These are phyloP conservation scores for Seira ritae DNA, from an alignment of 2,888 invertebrate genomes.

Conservation along the genomic window DNA sequence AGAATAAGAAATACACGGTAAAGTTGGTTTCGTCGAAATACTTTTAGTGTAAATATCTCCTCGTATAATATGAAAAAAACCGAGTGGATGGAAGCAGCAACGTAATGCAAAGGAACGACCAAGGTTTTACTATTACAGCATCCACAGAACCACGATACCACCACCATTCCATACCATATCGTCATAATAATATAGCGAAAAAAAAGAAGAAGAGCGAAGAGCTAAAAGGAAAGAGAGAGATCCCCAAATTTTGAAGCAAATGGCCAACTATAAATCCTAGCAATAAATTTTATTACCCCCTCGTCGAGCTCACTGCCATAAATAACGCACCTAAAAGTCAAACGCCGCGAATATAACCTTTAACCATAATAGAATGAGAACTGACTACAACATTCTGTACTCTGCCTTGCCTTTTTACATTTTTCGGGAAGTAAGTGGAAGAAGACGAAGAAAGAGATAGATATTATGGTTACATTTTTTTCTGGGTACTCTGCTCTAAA, in stretches of 20 bases:
- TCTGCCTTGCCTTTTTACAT: slow-evolving; percentile 36
- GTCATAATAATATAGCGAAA: slow-evolving; percentile 12
- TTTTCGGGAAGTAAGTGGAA: slow-evolving; percentile 24
- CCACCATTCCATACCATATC: no score
- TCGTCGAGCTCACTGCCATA: slow-evolving; percentile 73
- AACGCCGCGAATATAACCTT: slow-evolving; percentile 73
- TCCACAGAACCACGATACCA: no score
- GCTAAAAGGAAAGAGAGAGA: slow-evolving; percentile 46
- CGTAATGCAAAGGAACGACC: no score
- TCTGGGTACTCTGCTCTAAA: slow-evolving; percentile 39
- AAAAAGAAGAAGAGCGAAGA: slow-evolving; percentile 4
- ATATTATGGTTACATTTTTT: slow-evolving; percentile 28
- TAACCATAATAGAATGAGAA: slow-evolving; percentile 63
- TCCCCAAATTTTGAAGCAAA: slow-evolving; percentile 73
- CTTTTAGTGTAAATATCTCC: no score
- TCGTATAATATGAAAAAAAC: no score
- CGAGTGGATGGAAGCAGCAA: no score
- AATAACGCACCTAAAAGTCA: slow-evolving; percentile 74
- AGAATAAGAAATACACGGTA: no score
- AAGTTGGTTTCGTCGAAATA: no score
- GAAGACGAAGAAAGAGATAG: slow-evolving; percentile 19
- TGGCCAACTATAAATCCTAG: slow-evolving; percentile 74
- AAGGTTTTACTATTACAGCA: no score
- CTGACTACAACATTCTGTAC: slow-evolving; percentile 55
- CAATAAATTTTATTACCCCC: slow-evolving; percentile 74